These are phyloP conservation scores for Eupithecia abbreviata DNA, from an alignment of 2,888 invertebrate genomes.

Conservation along the genomic window DNA sequence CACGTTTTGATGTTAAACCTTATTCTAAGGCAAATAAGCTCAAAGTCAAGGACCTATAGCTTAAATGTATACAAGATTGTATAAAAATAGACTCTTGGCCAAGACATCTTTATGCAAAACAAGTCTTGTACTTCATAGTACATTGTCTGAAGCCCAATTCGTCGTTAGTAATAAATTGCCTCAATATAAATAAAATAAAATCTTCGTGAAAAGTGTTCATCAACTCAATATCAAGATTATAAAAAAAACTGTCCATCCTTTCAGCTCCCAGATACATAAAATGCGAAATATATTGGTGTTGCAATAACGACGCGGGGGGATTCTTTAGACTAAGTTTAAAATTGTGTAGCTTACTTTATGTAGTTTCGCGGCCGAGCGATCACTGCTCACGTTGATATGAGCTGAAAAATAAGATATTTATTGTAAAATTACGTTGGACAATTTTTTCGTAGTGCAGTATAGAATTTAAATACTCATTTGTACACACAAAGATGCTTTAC, in stretches of 20 bases:
- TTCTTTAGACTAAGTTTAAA: slow-evolving; percentile 64
- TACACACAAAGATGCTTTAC: not conserved
- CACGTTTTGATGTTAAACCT: slow-evolving; percentile 18
- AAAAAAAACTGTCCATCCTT: slow-evolving; percentile 31
- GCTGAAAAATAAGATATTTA: slow-evolving; percentile 58
- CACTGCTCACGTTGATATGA: slow-evolving; percentile 84
- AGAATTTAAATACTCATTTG: not conserved
- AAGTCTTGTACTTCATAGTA: slow-evolving; percentile 26
- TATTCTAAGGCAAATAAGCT: slow-evolving; percentile 29
- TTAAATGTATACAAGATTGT: slow-evolving; percentile 35
- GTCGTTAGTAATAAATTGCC: slow-evolving; percentile 1
- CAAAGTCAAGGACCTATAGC: slow-evolving; percentile 25
- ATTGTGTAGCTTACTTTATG: slow-evolving; percentile 77
- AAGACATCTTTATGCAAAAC: slow-evolving; percentile 17
- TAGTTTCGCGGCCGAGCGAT: slow-evolving; percentile 75
- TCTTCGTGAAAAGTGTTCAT: not conserved
- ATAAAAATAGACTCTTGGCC: slow-evolving; percentile 35
- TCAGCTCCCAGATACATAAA: slow-evolving; percentile 24
- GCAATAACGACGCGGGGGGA: slow-evolving; percentile 50
- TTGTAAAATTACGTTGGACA: not conserved
- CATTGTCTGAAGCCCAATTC: slow-evolving; percentile 8
- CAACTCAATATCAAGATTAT: slow-evolving; percentile 5
- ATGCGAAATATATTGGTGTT: slow-evolving; percentile 18
- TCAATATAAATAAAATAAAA: slow-evolving; percentile 15
- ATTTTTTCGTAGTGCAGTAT: not conserved